A percentile compares a stretch with the other conserved stretches of the same genome.
phyloP scores from a whole-genome alignment of 64 coral and sea anemone species.

The Catalaphyllia jardinei region DNA sequence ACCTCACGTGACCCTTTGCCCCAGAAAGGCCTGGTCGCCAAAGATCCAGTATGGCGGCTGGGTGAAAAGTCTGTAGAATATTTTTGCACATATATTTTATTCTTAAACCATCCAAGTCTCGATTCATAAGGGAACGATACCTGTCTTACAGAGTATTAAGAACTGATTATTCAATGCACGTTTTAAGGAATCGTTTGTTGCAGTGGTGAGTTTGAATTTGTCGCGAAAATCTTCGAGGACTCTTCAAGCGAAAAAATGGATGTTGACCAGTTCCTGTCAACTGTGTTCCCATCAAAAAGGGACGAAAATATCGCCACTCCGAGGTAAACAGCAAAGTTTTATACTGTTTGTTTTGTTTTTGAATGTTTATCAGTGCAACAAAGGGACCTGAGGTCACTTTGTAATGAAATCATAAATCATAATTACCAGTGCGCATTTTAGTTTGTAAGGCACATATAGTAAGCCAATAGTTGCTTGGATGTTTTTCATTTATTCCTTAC shows the following conservation, averaged over 20 bases:
- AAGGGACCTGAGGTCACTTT: too few species aligned
- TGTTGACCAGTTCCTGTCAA: constrained; percentile 45
- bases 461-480: constrained; percentile 5
- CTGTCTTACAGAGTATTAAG: background rate
- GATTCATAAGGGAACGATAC: background rate
- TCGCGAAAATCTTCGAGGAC: background rate
- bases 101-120: too few species aligned
- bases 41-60: too few species aligned
- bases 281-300: constrained; percentile 55
- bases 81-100: background rate
- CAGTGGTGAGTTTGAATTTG: background rate
- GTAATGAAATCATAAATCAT: too few species aligned
- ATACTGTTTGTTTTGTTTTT: background rate
- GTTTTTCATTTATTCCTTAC: too few species aligned
- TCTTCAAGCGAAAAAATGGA: constrained; percentile 9
- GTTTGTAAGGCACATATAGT: too few species aligned
- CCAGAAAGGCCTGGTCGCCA: too few species aligned
- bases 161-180: background rate
- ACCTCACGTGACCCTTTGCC: too few species aligned
- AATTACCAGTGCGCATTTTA: too few species aligned
- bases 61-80: too few species aligned
- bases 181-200: background rate
- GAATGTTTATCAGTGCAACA: too few species aligned
- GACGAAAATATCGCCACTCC: constrained; percentile 65
- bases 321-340: constrained; percentile 4